Evolutionary conservation across 2,113 vertebrate species (phyloP).

Genomic region (Corythaeola cristata): DNA sequence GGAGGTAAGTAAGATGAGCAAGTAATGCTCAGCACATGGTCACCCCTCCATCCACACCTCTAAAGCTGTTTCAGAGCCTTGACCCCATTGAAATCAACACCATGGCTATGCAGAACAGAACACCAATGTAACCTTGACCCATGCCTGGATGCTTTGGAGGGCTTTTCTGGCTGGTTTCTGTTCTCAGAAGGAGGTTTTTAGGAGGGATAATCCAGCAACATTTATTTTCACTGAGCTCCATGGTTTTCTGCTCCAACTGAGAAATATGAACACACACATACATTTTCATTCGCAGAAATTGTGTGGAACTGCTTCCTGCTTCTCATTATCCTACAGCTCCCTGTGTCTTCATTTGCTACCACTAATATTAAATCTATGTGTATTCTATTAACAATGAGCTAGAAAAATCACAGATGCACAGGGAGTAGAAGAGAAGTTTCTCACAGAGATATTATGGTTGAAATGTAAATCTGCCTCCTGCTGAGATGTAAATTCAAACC

Average conservation of each 20-base stretch:
- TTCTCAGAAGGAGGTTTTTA: background rate
- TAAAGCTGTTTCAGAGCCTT: background rate
- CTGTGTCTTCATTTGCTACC: background rate
- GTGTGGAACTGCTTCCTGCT: background rate
- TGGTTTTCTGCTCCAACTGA: background rate
- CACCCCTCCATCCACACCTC: background rate
- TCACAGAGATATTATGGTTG: constrained; percentile 29
- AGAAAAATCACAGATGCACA: background rate
- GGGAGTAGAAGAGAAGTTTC: constrained; percentile 17
- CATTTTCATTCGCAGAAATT: background rate
- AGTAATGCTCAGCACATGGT: background rate
- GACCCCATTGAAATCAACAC: background rate
- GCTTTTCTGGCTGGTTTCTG: background rate
- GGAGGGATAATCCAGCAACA: background rate
- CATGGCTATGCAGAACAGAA: background rate
- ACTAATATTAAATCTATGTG: background rate
- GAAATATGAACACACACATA: background rate
- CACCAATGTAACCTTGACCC: background rate
- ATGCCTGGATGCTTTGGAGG: background rate
- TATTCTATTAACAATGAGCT: background rate
- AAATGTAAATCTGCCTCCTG: constrained; percentile 32
- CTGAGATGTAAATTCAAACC: constrained; percentile 41
- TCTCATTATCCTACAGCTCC: background rate
- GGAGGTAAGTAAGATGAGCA: background rate
- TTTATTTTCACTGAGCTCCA: background rate